Evolutionary conservation across 2,888 invertebrate species (phyloP).

Genomic region (Pristionchus maxplancki): DNA sequence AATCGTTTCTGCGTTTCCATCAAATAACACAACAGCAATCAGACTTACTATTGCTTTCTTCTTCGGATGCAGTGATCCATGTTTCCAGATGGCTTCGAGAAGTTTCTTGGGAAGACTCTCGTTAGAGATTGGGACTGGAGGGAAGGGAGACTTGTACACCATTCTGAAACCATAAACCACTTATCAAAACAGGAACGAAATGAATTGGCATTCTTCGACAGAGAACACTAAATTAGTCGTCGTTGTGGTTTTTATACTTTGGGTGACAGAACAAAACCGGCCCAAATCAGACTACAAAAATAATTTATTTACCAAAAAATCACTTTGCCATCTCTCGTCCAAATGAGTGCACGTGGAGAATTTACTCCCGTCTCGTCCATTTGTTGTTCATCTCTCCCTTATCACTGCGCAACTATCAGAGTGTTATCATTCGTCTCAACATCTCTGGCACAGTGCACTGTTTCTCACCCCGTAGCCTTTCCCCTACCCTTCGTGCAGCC

Average conservation of each 20-base stretch:
- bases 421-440: background rate
- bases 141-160: conserved; percentile 17
- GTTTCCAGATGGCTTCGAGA: background rate
- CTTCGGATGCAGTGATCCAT: background rate
- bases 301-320: background rate
- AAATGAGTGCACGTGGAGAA: background rate
- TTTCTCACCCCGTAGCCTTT: no score
- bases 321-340: background rate
- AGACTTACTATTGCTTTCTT: background rate
- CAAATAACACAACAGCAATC: no score
- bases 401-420: background rate
- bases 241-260: background rate
- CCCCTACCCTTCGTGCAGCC: no score
- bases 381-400: conserved; percentile 16
- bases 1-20: no score
- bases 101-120: background rate
- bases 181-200: background rate
- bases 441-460: background rate
- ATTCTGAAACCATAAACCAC: background rate
- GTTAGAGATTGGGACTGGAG: conserved; percentile 17
- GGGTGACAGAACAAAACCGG: background rate
- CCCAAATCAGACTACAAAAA: background rate
- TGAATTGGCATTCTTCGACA: background rate
- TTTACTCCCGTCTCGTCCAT: background rate
- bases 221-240: background rate